Conservation (phyloP, 2,888 invertebrate species). For the Drosophila falleni region DNA sequence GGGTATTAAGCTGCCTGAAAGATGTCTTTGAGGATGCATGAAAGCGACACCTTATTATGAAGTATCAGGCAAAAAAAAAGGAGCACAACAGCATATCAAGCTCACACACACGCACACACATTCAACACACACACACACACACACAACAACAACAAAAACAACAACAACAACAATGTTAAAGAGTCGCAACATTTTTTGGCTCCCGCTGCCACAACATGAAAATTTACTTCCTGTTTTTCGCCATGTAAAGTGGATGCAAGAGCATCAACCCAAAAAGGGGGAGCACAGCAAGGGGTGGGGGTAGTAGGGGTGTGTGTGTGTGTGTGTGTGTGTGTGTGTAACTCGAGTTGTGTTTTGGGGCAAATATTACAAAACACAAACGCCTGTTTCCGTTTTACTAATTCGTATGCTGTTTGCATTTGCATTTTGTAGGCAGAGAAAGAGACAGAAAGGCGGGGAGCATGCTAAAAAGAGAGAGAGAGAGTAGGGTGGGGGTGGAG, state of each 20-base stretch:
- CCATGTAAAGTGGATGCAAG: conserved; percentile 40
- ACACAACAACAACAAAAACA: not conserved
- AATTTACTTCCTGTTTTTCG: conserved; percentile 64
- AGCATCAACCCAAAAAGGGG: conserved; percentile 4
- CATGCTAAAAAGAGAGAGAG: no score
- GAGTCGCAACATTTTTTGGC: conserved; percentile 18
- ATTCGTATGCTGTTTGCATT: conserved; percentile 80
- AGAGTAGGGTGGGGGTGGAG: not conserved
- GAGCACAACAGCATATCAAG: conserved; percentile 1
- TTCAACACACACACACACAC: not conserved
- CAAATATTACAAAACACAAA: conserved; percentile 82
- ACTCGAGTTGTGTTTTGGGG: conserved; percentile 63
- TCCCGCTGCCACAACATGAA: conserved; percentile 58
- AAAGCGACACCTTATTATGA: conserved; percentile 14
- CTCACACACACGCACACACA: conserved; percentile 4
- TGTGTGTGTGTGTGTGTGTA: conserved; percentile 17
- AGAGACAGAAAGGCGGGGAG: conserved; percentile 1
- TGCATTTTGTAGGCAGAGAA: conserved; percentile 74
- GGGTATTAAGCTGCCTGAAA: conserved; percentile 9
- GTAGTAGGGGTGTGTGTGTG: not conserved
- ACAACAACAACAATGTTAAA: conserved; percentile 14
- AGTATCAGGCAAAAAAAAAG: not conserved
- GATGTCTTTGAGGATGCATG: conserved; percentile 3
- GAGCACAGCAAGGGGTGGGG: not conserved
- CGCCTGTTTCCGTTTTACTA: conserved; percentile 81